Base-by-base conservation (phyloP, 2,888 invertebrate species). In the Alviniconcha strummeri region DNA sequence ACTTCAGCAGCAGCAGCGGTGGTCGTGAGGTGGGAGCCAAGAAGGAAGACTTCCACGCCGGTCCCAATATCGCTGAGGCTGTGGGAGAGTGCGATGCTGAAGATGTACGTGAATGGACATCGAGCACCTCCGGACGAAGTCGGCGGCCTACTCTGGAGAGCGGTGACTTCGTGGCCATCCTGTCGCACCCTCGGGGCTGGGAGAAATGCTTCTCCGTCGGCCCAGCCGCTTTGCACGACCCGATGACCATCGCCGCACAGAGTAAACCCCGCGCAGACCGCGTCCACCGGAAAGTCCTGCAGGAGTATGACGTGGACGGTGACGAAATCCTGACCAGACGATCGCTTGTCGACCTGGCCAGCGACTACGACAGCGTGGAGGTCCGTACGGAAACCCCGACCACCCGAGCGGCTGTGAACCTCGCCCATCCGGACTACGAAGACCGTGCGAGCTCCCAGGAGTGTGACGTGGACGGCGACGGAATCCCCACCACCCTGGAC, bases 161-260 rank as follows among this genome's bases (percentile, higher is more conserved):
- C 11, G 81, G 75, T 11, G 81, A 81, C 55, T 81, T 60, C 19
- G 67, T 81, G 6, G 75, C 75, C 81, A 75, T 81, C 13, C 60
- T 81, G 54, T 74, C 75, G 5, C 75, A 81, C n/a, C 81, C 81
- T 7, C 55, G 75, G 17, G 81, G 81, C 17, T 8, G 7, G 11
- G 64, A 81, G 81, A 81, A 81, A n/a, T 19, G 75, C n/a, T 81
- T 81, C 17, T 81, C 81, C 7, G 15, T 81, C 54, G 81, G 81
- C 9, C 64, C 52, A 7, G 81, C 81, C 3, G 64, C 57, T n/a
- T 19, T 75, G 13, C 64, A 64, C 5, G 54, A 52, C 74, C 4
- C 17, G 17, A 11, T 52, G 13, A 56, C 72, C 11, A 36, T 72
- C 9, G n/a, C 52, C 11, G 64, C 17, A 15, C 69, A 69, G 13